These are phyloP conservation scores for Rattus rattus DNA, from an alignment of 2,113 vertebrate genomes.

Conservation along the genomic window DNA sequence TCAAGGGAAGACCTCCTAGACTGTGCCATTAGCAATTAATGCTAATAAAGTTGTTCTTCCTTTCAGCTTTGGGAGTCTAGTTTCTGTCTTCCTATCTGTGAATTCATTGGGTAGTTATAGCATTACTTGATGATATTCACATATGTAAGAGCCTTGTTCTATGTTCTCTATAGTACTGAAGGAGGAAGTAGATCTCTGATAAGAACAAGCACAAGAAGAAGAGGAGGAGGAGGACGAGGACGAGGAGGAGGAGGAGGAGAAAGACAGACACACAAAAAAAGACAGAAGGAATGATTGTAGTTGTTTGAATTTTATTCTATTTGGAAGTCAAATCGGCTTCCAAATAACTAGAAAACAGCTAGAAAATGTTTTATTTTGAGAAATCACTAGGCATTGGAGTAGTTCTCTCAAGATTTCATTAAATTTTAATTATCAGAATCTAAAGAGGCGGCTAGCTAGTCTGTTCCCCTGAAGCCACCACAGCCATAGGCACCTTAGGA, in stretches of 20 bases:
- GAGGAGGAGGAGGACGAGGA: background rate
- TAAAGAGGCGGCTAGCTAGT: no score
- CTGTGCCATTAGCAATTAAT: background rate
- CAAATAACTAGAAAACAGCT: background rate
- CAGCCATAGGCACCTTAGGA: no score
- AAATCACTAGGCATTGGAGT: background rate
- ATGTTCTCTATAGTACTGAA: background rate
- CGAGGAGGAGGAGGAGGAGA: accelerated
- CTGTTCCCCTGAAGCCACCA: no score
- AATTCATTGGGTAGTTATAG: background rate
- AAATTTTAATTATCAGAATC: background rate
- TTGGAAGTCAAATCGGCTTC: constrained; percentile 2
- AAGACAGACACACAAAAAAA: background rate
- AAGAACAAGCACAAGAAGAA: background rate
- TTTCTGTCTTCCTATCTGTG: background rate
- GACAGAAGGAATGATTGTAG: background rate
- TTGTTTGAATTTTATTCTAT: constrained; percentile 23
- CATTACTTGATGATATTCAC: background rate
- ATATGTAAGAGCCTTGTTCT: background rate
- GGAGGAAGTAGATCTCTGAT: no score
- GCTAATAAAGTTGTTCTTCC: background rate
- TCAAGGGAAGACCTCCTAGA: background rate
- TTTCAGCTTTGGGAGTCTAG: background rate
- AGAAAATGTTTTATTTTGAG: background rate
- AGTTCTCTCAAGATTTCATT: background rate